Evolutionary conservation across 2,888 invertebrate genomes (phyloP).

Genomic region (Phania funesta): DNA sequence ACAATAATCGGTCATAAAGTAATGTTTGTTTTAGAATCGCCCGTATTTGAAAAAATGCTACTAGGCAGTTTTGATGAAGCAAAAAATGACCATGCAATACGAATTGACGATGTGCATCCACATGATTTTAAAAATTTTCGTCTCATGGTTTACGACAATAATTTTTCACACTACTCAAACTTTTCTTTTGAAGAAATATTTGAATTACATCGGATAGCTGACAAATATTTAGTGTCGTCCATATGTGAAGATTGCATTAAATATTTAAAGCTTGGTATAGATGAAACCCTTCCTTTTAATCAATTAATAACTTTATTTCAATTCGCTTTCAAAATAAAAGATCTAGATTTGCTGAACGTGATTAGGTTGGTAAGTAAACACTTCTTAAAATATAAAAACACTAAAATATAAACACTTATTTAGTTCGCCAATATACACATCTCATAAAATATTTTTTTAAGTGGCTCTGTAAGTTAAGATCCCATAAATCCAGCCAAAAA

Average conservation of each 20-base stretch:
- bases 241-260: background rate
- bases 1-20: constrained; percentile 42
- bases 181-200: constrained; percentile 6
- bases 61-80: constrained; percentile 34
- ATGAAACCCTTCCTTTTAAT: background rate
- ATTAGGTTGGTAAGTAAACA: background rate
- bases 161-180: background rate
- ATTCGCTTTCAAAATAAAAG: background rate
- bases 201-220: constrained; percentile 18
- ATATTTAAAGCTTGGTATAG: background rate
- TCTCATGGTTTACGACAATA: constrained; percentile 17
- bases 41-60: constrained; percentile 40
- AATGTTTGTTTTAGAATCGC: constrained; percentile 43
- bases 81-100: background rate
- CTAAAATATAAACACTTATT: no score
- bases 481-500: no score
- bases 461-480: no score
- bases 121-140: constrained; percentile 41
- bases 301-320: background rate
- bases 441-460: no score
- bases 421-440: no score
- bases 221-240: constrained; percentile 29
- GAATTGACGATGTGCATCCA: constrained; percentile 26
- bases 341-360: background rate
- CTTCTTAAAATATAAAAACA: no score